Base-by-base conservation (phyloP, 2,888 invertebrate species). In the Eupithecia abbreviata region DNA sequence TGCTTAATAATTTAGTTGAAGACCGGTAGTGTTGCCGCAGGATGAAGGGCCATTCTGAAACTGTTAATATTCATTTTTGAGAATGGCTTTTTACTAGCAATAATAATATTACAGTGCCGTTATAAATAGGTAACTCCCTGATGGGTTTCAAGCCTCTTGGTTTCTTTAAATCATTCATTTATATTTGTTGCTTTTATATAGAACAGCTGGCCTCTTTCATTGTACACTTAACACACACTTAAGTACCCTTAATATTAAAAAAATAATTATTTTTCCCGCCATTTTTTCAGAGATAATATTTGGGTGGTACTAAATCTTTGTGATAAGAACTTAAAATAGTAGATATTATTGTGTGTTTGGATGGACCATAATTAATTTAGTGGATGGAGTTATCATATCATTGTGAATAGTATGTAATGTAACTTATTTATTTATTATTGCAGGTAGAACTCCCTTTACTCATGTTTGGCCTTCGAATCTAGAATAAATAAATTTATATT, bases 351-450 rank as follows among this genome's bases (percentile, higher is more conserved):
- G 47, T 43, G 68, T 47, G 43, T 69, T 69, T 69, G 18, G 68
- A 47, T 18, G 47, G 69, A 69, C 47, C 69, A 69, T 47, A 69
- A 66, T 66, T 13, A 65, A 58, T n/a, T 42, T 45, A 47, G 12
- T 79, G 76, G 75, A 78, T 78, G n/a, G n/a, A 83, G 77, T 80
- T 81, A 82, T 75, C 80, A 79, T 80, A 77, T 76, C 74, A 69
- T 73, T 76, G 77, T 78, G 72, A 73, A 55, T 75, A 81, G 65
- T 41, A 62, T 65, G 43, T 75, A 72, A 70, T 55, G 70, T 73
- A 74, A 58, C 72, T 75, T 74, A 71, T 73, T 72, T 71, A 73
- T 75, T 65, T 41, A 68, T 30, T 68, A 5, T 45, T 10, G 42
- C 7, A 15, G 65, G 62, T 18, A 43, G 10, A 62, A 9, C 5